These are phyloP conservation scores for Epinephelus lanceolatus DNA, from an alignment of 2,113 vertebrate species.

Conservation along the genomic window DNA sequence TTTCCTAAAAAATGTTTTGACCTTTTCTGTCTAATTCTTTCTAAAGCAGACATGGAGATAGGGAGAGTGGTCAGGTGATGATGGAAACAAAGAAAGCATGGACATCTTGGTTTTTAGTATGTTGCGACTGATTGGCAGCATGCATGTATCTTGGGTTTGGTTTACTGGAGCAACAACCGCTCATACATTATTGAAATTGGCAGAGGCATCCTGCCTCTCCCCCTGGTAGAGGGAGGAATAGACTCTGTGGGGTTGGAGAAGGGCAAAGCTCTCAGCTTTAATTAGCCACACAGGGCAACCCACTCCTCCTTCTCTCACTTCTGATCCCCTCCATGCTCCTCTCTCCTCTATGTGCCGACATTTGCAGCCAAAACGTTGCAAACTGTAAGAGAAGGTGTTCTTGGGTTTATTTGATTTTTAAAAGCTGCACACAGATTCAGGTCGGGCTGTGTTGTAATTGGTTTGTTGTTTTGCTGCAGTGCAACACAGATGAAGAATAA, in stretches of 20 bases:
- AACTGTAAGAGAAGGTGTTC: background rate
- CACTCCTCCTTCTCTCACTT: constrained; percentile 12
- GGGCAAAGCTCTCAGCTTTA: constrained; percentile 60
- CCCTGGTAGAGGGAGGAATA: constrained; percentile 19
- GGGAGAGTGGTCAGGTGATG: background rate
- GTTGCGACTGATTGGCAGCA: background rate
- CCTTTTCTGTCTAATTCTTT: background rate
- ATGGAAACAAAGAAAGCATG: background rate
- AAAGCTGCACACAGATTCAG: constrained; percentile 1
- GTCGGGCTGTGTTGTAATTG: no score
- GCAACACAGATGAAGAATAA: background rate
- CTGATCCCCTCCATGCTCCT: background rate
- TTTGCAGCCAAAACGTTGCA: constrained; percentile 7
- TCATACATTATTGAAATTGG: constrained; percentile 32
- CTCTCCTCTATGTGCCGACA: background rate
- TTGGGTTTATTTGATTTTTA: constrained; percentile 1
- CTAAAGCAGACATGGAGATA: background rate
- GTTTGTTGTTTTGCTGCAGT: background rate
- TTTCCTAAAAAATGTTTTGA: background rate
- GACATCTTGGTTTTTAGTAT: background rate
- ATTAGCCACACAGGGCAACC: constrained; percentile 52
- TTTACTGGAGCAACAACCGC: constrained; percentile 1
- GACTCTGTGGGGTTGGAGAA: constrained; percentile 46
- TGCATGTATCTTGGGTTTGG: background rate
- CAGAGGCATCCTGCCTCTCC: constrained; percentile 20